phyloP scores from a whole-genome alignment of 2,888 invertebrate species.

The Lycaena phlaeas region DNA sequence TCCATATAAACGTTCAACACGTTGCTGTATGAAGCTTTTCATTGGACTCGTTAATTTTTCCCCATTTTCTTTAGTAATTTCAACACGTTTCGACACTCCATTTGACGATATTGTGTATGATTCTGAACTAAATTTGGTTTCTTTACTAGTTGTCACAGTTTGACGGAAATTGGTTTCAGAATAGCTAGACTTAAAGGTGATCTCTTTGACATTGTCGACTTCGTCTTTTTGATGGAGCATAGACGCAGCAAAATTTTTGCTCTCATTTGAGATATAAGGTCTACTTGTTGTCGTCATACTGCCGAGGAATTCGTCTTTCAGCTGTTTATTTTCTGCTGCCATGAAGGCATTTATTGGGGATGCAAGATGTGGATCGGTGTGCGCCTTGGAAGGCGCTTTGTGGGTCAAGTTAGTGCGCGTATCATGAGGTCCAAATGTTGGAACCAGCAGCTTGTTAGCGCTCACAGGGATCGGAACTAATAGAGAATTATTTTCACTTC shows the following conservation, averaged over 20 bases:
- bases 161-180: conserved; percentile 65
- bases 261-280: conserved; percentile 52
- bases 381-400: conserved; percentile 69
- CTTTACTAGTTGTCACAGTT: conserved; percentile 48
- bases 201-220: conserved; percentile 53
- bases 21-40: conserved; percentile 88
- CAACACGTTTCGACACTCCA: conserved; percentile 56
- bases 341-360: conserved; percentile 58
- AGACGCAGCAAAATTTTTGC: conserved; percentile 54
- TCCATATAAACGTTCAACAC: conserved; percentile 90
- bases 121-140: conserved; percentile 42
- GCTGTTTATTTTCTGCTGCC: conserved; percentile 63
- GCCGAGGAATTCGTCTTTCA: conserved; percentile 65
- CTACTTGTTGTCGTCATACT: conserved; percentile 60
- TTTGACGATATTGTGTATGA: conserved; percentile 65
- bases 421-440: conserved; percentile 67
- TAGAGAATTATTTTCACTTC: conserved; percentile 53
- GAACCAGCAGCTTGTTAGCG: conserved; percentile 70
- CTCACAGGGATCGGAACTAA: conserved; percentile 63
- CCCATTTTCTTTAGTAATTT: conserved; percentile 64
- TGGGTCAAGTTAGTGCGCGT: conserved; percentile 58
- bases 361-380: conserved; percentile 56
- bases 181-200: conserved; percentile 61
- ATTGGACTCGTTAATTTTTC: conserved; percentile 65
- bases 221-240: conserved; percentile 62